Percentiles rank a stretch among this genome's conserved stretches.
These are phyloP conservation scores for Osmerus mordax DNA, from an alignment of 2,113 vertebrate species.

Conservation along the genomic window DNA sequence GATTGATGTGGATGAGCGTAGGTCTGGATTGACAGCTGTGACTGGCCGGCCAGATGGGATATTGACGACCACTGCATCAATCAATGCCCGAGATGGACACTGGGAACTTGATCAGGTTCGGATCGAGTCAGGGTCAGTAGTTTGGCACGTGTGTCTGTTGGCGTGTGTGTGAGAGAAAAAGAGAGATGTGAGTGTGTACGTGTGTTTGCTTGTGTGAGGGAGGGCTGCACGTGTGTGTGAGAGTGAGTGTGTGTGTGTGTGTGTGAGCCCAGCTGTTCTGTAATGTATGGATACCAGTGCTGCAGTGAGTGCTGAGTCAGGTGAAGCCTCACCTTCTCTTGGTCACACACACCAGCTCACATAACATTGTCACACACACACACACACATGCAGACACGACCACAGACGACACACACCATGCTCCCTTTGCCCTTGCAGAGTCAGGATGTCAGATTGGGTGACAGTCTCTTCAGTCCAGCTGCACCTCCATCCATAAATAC, in stretches of 20 bases:
- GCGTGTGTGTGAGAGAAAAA: not conserved
- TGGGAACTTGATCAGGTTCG: not conserved
- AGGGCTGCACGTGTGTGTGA: not conserved
- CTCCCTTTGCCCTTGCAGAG: constrained; percentile 58
- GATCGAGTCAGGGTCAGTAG: not conserved
- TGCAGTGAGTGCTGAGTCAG: constrained; percentile 48
- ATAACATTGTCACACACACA: not conserved
- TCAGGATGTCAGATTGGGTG: constrained; percentile 62
- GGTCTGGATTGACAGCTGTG: constrained; percentile 28
- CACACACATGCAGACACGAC: not conserved
- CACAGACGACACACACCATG: not conserved
- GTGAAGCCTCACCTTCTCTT: not conserved
- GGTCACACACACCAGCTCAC: not conserved
- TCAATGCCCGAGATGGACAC: constrained; percentile 3
- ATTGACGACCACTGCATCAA: not conserved
- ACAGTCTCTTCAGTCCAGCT: constrained; percentile 45
- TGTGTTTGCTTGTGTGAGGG: constrained; percentile 5
- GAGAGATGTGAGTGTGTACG: not conserved
- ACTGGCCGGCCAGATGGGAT: not conserved
- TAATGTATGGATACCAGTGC: constrained; percentile 6
- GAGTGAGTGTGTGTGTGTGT: constrained; percentile 8
- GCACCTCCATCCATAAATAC: constrained; percentile 44
- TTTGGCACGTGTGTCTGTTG: not conserved
- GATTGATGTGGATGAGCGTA: constrained; percentile 54
- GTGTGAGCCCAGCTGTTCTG: not conserved